These are phyloP conservation scores for Glareola pratincola DNA, from an alignment of 2,113 vertebrate species.

Conservation along the genomic window DNA sequence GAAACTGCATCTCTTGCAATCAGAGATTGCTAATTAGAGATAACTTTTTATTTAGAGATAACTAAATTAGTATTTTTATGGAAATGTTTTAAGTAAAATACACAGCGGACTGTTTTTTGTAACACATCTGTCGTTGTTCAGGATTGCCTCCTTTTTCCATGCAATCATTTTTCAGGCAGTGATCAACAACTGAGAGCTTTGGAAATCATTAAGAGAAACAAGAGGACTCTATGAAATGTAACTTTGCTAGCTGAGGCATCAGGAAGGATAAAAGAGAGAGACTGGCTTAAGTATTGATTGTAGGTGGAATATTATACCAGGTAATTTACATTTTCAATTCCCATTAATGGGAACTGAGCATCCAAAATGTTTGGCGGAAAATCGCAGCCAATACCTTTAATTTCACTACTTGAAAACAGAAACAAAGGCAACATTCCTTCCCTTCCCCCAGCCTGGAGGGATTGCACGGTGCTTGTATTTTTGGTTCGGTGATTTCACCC, in stretches of 20 bases:
- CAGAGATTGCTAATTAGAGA: background rate
- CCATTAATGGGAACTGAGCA: background rate
- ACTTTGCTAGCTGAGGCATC: slow-evolving; percentile 37
- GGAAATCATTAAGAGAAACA: slow-evolving; percentile 46
- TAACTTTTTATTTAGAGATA: background rate
- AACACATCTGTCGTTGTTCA: background rate
- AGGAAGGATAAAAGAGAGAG: slow-evolving; percentile 6
- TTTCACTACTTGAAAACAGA: background rate
- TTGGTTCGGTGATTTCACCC: slow-evolving; percentile 35
- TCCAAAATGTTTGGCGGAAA: background rate
- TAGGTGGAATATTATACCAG: slow-evolving; percentile 27
- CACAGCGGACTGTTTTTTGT: background rate
- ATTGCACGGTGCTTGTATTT: background rate
- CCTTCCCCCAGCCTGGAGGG: background rate
- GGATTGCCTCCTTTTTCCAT: slow-evolving; percentile 29
- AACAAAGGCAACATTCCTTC: background rate
- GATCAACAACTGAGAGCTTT: slow-evolving; percentile 32
- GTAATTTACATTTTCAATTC: slow-evolving; percentile 45
- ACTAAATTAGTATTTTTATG: background rate
- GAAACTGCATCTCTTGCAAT: background rate
- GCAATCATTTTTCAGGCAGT: slow-evolving; percentile 29
- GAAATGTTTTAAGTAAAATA: slow-evolving; percentile 9
- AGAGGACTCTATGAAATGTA: background rate
- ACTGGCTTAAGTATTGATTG: slow-evolving; percentile 32
- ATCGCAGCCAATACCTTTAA: background rate